A percentile compares a stretch with the other conserved stretches of the same genome.
Conservation (phyloP, 1,140 invertebrate genomes). For the Mya arenaria region DNA sequence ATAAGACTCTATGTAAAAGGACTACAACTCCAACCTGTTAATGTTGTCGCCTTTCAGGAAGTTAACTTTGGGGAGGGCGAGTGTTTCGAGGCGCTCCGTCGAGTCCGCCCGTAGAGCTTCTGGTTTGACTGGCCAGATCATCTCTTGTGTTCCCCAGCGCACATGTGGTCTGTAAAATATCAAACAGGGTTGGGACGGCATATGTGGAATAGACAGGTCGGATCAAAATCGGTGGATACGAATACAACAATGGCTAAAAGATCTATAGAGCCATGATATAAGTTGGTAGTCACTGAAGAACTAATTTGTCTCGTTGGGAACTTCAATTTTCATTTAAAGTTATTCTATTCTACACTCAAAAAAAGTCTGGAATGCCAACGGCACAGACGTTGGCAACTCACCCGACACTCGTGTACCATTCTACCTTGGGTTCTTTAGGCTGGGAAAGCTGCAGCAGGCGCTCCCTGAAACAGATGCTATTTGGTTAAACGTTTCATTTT, state of each 20-base stretch:
- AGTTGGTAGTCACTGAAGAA: too few species aligned
- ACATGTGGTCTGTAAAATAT: slow-evolving; percentile 61
- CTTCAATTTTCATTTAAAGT: too few species aligned
- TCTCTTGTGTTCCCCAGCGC: slow-evolving; percentile 70
- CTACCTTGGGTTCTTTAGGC: slow-evolving; percentile 56
- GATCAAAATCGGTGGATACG: too few species aligned
- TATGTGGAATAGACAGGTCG: not conserved
- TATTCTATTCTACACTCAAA: too few species aligned
- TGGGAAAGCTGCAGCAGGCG: slow-evolving; percentile 52
- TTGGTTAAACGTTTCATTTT: too few species aligned
- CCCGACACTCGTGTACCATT: slow-evolving; percentile 62
- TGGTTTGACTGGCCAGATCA: slow-evolving; percentile 62
- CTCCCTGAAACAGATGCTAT: slow-evolving; percentile 42
- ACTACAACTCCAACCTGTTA: too few species aligned
- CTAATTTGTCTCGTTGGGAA: too few species aligned
- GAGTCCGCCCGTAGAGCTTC: slow-evolving; percentile 53
- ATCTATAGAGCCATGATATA: too few species aligned
- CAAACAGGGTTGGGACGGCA: not conserved
- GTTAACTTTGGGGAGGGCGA: slow-evolving; percentile 66
- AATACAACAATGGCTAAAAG: too few species aligned
- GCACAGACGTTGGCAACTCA: slow-evolving; percentile 58
- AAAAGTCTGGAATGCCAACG: too few species aligned
- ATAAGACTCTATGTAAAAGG: too few species aligned
- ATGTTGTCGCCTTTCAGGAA: slow-evolving; percentile 61
- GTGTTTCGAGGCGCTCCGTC: slow-evolving; percentile 54